Base-by-base conservation (phyloP, 2,797 vertebrate species). In the Gila robusta region DNA sequence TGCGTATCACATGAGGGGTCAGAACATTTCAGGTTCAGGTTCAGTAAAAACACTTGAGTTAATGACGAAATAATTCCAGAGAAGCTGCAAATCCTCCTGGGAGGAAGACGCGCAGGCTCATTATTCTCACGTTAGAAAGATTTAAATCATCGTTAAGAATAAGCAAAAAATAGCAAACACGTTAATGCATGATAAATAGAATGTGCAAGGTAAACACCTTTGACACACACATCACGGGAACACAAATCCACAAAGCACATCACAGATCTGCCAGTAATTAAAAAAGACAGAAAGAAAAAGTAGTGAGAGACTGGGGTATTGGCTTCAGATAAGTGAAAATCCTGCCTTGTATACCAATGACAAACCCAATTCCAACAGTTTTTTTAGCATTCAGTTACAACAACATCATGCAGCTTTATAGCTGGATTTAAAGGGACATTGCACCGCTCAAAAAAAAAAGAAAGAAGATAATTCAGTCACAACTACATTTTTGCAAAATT, bases 261-360 rank as follows among this genome's bases (percentile, higher is more conserved):
- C 70, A 54, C 44, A 59, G 64, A 59, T 26, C 52, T 79, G 81
- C 35, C 52, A 67, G 49, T 39, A 81, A 54, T 47, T 71, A 79
- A 70, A 69, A 49, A 79, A 59, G 47, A 73, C 56, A 74, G 52
- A 44, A 41, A 86, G 37, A 59, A 69, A 73, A 37, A 72, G 35
- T 56, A 79, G 47, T 52, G 23, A 62, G 16, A 73, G 64, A 26
- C 62, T 47, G 28, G 56, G 81, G 78, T n/a, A 74, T 71, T 66
- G 70, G 52, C 52, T 74, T 64, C 41, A 74, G 56, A 62, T 74
- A 74, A 83, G 71, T 64, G 71, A 62, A 83, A 82, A 62, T 62
- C 81, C 52, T 82, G 69, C 69, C 17, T 56, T 62, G 81, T 73
- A 82, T 73, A 82, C 69, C 81, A 82, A 82, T 82, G 80, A 82